These are phyloP conservation scores for Tokudaia tokunoshimensis DNA, from an alignment of 2,797 vertebrate genomes.

Conservation along the genomic window DNA sequence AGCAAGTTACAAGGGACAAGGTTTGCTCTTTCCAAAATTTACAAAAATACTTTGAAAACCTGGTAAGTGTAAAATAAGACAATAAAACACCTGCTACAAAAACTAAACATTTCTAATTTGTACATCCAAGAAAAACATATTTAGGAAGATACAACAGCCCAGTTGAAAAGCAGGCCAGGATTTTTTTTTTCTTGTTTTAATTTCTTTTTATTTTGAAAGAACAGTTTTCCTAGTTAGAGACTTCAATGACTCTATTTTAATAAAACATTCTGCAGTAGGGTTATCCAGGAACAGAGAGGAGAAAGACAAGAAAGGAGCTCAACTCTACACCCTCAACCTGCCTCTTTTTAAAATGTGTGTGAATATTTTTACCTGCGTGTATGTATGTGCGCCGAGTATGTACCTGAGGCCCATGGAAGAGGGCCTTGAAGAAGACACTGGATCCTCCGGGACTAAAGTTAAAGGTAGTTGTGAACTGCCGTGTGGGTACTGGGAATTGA, in stretches of 20 bases:
- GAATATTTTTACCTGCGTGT: neutral
- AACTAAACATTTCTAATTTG: constrained; percentile 42
- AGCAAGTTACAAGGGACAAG: neutral
- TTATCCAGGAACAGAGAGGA: neutral
- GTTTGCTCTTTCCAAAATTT: constrained; percentile 5
- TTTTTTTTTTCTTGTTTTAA: neutral
- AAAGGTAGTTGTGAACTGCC: neutral
- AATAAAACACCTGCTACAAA: constrained; percentile 7
- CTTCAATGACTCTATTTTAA: neutral
- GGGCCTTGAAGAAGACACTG: neutral
- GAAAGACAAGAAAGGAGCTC: neutral
- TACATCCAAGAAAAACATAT: constrained; percentile 11
- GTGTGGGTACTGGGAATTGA: neutral
- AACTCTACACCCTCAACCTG: neutral
- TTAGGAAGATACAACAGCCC: constrained; percentile 32
- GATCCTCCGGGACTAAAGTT: neutral
- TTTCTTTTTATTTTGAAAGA: neutral
- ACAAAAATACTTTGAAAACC: constrained; percentile 45
- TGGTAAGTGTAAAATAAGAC: neutral
- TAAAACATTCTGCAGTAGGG: neutral
- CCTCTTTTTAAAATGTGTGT: neutral
- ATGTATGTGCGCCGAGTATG: neutral
- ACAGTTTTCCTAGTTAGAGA: neutral
- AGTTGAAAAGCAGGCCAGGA: neutral
- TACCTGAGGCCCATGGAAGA: neutral